Percentiles rank a stretch among this genome's conserved stretches.
Evolutionary conservation across 2,888 invertebrate species (phyloP).

Genomic region (Euzophera pinguis): DNA sequence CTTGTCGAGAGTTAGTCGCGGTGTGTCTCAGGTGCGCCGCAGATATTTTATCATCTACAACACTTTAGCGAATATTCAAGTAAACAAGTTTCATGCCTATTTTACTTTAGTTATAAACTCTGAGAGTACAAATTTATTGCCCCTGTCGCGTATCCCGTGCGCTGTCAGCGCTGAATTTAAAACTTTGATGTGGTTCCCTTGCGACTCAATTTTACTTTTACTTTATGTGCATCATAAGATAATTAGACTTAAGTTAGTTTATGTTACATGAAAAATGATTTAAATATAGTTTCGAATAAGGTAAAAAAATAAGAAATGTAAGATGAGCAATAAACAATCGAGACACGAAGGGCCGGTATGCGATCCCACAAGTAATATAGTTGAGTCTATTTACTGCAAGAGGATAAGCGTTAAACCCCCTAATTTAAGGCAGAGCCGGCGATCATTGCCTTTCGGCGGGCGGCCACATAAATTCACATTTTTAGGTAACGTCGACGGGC

Average conservation of each 20-base stretch:
- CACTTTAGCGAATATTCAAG: conserved; percentile 58
- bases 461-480: conserved; percentile 73
- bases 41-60: conserved; percentile 59
- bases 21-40: conserved; percentile 62
- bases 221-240: conserved; percentile 17
- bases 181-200: conserved; percentile 35
- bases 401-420: conserved; percentile 73
- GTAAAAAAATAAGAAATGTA: neutral
- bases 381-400: conserved; percentile 68
- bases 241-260: conserved; percentile 2
- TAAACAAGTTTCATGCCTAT: conserved; percentile 59
- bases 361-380: conserved; percentile 57
- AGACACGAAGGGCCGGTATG: conserved; percentile 38
- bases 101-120: conserved; percentile 52
- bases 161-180: conserved; percentile 31
- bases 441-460: conserved; percentile 70
- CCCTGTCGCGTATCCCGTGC: conserved; percentile 31
- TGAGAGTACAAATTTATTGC: conserved; percentile 45
- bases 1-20: conserved; percentile 43
- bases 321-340: conserved; percentile 45
- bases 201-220: conserved; percentile 16
- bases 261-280: neutral
- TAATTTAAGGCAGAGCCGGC: conserved; percentile 73
- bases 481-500: conserved; percentile 62
- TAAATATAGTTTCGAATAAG: neutral